Base-by-base conservation (phyloP, 2,113 vertebrate species). In the Rhabdomys dilectus region DNA sequence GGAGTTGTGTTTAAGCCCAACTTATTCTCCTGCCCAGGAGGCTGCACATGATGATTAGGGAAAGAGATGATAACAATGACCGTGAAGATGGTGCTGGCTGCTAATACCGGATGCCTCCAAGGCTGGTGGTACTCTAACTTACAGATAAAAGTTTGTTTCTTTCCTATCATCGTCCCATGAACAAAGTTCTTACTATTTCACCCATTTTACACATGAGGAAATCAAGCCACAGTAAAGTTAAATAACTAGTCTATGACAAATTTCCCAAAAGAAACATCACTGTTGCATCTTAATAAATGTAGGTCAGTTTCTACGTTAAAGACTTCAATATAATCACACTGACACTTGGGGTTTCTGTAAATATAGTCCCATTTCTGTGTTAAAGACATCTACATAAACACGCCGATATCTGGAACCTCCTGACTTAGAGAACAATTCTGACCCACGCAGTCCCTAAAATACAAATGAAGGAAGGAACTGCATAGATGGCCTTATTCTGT, bases 181-280 rank as follows among this genome's bases (percentile, higher is more conserved):
- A 2, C 10, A 92, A 88, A 22, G 0, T 60, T 92, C 34, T 51
- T 85, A 22, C 64, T 73, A 73, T 60, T 88, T 73, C 75, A 21
- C 26, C 12, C 58, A 42, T 58, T 93, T 97, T 88, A 58, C 62
- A 85, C 64, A 66, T 45, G 31, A 90, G 5, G 22, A 95, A 97
- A 81, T 45, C 15, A 11, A 91, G 36, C 8, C 70, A 31, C 15
- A 22, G 22, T 58, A 72, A 95, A 68, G 21, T 89, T 58, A 81
- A 87, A 42, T 26, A 88, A n/a, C 15, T 64, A 8, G 17, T 53
- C 19, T 73, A 17, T 70, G 70, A 21, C 21, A 91, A 26, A 36
- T 39, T 16, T 68, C 45, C 84, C 53, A 56, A 31, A 21, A 94
- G 60, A 96, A 96, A 93, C 51, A 21, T 89, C 42, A 87, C 36